Base-by-base conservation (phyloP, 2,797 vertebrate species). In the Acanthurus leucopareius region DNA sequence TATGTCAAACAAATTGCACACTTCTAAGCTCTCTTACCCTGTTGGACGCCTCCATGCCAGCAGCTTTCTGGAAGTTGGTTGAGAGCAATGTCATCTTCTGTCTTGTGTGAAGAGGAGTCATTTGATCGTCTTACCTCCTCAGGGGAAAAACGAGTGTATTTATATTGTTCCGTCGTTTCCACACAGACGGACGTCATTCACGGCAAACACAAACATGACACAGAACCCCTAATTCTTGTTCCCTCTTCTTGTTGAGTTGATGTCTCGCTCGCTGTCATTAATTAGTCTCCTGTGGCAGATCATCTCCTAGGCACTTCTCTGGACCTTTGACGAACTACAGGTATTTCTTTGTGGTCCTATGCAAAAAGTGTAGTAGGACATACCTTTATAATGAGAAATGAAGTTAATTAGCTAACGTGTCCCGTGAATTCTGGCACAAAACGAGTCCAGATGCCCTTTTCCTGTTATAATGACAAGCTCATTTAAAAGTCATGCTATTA, bases 271-370 rank as follows among this genome's bases (percentile, higher is more conserved):
- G 2, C 16, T 40, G 68, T 52, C 68, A 32, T 84, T 92, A 89
- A 95, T 95, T 92, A 92, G 82, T 16, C 10, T 45, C 48, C 52
- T 19, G 22, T 28, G 25, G 66, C 32, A 69, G 81, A 80, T 74
- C 83, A 87, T 93, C 90, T 92, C 93, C 91, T 71, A 68, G 93
- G 73, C 60, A 40, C 67, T 76, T 70, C 72, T 73, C 40, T 49
- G 82, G 85, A 84, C 71, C 66, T 63, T 62, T 78, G 57, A 82
- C 7, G 40, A 77, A 80, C 44, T 60, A n/a, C 70, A 83, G 81
- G 79, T 68, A 88, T 88, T 76, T 84, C 79, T 91, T 92, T 93
- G 89, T 89, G 64, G 42, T 38, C 1, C 20, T 58, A 52, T 75
- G 60, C 52, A 63, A 22, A 54, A 48, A 71, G 35, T 83, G 83